Evolutionary conservation across 2,797 vertebrate species (phyloP).

Genomic region (Sphaeramia orbicularis): DNA sequence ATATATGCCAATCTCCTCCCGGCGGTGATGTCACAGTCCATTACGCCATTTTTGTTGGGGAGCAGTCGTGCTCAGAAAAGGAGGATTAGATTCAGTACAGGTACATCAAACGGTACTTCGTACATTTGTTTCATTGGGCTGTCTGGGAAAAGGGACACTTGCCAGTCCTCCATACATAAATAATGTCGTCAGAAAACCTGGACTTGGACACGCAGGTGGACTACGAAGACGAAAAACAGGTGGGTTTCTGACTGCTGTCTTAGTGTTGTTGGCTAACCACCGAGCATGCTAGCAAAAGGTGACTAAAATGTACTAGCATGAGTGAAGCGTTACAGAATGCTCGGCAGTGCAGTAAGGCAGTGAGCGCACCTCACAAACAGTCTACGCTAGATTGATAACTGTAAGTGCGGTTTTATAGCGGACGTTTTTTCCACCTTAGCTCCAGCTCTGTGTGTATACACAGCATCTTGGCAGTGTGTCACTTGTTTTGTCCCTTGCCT

Average conservation of each 20-base stretch:
- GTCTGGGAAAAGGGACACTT: conserved; percentile 44
- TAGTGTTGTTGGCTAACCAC: conserved; percentile 62
- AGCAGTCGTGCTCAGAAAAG: conserved; percentile 75
- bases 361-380: too few species aligned
- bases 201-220: conserved; percentile 84
- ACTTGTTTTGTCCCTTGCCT: conserved; percentile 66
- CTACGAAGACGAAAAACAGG: conserved; percentile 87
- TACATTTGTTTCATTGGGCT: conserved; percentile 17
- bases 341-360: conserved; percentile 8
- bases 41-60: conserved; percentile 86
- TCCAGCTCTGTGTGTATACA: neutral
- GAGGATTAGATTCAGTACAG: conserved; percentile 66
- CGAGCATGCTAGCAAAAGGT: conserved; percentile 60
- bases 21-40: conserved; percentile 75
- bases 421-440: conserved; percentile 2
- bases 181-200: conserved; percentile 86
- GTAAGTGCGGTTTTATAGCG: too few species aligned
- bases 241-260: conserved; percentile 69
- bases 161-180: conserved; percentile 36
- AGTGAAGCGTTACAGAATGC: conserved; percentile 45
- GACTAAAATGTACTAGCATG: conserved; percentile 59
- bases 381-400: too few species aligned
- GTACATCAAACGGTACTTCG: conserved; percentile 45
- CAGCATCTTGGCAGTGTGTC: conserved; percentile 40
- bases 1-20: conserved; percentile 61